These are phyloP conservation scores for Chrysopa pallens DNA, from an alignment of 1,140 invertebrate genomes.

Conservation along the genomic window DNA sequence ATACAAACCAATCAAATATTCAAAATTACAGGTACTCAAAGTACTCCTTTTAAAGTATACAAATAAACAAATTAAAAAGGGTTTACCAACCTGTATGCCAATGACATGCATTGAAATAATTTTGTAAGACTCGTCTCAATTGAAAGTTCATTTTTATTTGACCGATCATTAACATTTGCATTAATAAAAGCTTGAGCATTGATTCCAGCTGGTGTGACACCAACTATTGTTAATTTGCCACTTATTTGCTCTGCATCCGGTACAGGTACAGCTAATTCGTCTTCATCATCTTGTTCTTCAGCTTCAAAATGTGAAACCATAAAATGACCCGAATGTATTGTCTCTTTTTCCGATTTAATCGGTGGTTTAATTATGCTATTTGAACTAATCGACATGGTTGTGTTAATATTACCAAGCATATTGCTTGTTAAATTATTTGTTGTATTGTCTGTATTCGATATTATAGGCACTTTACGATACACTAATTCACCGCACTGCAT, in stretches of 20 bases:
- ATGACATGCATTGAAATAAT: constrained; percentile 89
- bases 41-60: too few relatives aligned
- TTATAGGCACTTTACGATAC: too few relatives aligned
- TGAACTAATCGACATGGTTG: too few relatives aligned
- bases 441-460: too few relatives aligned
- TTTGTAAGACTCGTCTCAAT: constrained; percentile 90
- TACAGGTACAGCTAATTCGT: constrained; percentile 57
- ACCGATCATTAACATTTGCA: not conserved
- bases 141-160: constrained; percentile 30
- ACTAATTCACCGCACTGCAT: too few relatives aligned
- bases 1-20: too few relatives aligned
- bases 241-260: constrained; percentile 36
- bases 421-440: too few relatives aligned
- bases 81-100: constrained; percentile 76
- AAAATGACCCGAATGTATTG: constrained; percentile 94
- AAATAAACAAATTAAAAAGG: not conserved
- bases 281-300: constrained; percentile 76
- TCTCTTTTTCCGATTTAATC: constrained; percentile 28
- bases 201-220: too few relatives aligned
- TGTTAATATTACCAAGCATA: too few relatives aligned
- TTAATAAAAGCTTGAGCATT: not conserved
- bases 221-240: not conserved
- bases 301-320: constrained; percentile 95
- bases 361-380: too few relatives aligned
- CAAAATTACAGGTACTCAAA: too few relatives aligned